phyloP scores from a whole-genome alignment of 2,797 vertebrate genomes.

The Neosilurus hyrtlii region DNA sequence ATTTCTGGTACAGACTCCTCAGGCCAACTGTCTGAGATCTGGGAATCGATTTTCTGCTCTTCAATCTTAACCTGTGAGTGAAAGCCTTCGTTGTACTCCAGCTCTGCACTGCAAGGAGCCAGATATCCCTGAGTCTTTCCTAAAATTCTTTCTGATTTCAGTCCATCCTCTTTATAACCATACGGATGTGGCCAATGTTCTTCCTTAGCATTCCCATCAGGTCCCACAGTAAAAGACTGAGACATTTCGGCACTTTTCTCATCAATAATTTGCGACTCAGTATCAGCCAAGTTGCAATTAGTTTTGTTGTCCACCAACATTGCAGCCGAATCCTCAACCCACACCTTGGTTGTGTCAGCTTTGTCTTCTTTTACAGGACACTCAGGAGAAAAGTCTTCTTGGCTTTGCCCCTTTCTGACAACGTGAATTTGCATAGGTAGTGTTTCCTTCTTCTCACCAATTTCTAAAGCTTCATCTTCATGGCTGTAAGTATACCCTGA shows the following conservation, averaged over 20 bases:
- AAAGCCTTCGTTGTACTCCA: conserved; percentile 75
- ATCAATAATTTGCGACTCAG: neutral
- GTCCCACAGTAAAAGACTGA: neutral
- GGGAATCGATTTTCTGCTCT: conserved; percentile 75
- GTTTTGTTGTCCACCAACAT: conserved; percentile 1
- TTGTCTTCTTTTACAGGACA: conserved; percentile 21
- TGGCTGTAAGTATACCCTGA: conserved; percentile 9
- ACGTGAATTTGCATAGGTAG: conserved; percentile 48
- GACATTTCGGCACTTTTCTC: conserved; percentile 22
- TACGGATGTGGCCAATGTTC: conserved; percentile 21
- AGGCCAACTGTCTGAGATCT: conserved; percentile 74
- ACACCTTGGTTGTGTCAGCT: no score
- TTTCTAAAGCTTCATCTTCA: conserved; percentile 36
- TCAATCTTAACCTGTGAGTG: conserved; percentile 74
- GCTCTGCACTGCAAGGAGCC: conserved; percentile 74
- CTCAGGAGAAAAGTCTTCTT: conserved; percentile 30
- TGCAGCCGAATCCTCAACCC: conserved; percentile 1
- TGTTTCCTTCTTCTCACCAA: conserved; percentile 34
- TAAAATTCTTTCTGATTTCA: conserved; percentile 30
- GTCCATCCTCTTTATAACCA: conserved; percentile 25
- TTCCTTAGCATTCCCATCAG: conserved; percentile 4
- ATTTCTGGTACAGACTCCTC: conserved; percentile 79
- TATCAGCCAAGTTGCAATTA: neutral
- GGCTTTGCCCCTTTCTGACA: conserved; percentile 36
- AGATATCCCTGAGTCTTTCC: conserved; percentile 59